Conservation (phyloP, 2,113 vertebrate genomes). For the Tursiops truncatus region DNA sequence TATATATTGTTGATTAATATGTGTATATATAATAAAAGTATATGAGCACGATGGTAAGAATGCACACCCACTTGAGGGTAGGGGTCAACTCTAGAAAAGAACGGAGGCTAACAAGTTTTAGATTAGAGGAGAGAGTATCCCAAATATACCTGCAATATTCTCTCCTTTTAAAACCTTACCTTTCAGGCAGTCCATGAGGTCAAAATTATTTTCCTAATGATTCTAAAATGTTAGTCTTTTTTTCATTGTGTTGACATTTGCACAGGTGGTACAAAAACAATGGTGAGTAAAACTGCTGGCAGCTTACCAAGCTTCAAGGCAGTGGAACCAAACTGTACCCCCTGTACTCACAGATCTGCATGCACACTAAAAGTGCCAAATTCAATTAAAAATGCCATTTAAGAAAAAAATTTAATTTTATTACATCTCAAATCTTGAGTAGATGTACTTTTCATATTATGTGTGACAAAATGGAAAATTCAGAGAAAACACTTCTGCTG, state of each 20-base stretch:
- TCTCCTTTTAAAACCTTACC: not conserved
- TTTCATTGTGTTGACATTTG: not conserved
- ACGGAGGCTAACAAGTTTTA: not conserved
- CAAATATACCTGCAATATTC: not conserved
- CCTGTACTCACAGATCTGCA: not conserved
- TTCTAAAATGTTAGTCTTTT: not conserved
- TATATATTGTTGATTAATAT: not conserved
- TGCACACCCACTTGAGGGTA: accelerated
- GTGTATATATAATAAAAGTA: not conserved
- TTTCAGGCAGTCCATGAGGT: not conserved
- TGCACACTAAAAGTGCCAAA: not conserved
- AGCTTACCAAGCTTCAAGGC: not conserved
- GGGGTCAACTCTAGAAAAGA: not conserved
- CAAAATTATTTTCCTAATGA: not conserved
- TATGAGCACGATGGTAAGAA: not conserved
- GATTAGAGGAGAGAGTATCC: not conserved
- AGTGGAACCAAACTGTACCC: not conserved
- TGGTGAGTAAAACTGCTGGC: not conserved
- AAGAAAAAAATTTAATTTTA: not conserved
- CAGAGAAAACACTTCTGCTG: not conserved
- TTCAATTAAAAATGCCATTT: not conserved
- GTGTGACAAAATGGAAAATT: not conserved
- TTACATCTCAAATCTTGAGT: not conserved
- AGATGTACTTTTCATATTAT: not conserved
- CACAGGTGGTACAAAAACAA: not conserved